Conservation (phyloP, 2,797 vertebrate genomes). For the Tachyglossus aculeatus region DNA sequence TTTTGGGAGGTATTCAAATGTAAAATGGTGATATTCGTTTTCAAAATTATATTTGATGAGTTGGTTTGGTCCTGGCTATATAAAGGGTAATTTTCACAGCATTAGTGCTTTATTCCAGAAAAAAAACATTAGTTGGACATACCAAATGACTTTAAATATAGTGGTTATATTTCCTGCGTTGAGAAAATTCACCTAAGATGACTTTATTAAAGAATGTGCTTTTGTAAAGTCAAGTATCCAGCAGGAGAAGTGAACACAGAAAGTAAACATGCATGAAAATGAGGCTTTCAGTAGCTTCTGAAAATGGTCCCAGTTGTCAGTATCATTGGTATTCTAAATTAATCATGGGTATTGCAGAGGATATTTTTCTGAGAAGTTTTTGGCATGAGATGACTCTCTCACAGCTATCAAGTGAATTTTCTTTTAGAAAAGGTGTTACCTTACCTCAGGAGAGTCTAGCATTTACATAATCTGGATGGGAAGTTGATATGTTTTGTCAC, state of each 20-base stretch:
- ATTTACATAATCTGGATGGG: neutral
- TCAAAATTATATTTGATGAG: slow-evolving; percentile 74
- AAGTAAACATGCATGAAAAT: neutral
- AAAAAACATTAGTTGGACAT: too few relatives aligned
- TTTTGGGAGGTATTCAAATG: slow-evolving; percentile 75
- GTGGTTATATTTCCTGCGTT: too few relatives aligned
- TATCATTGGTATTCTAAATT: neutral
- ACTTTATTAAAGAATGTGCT: neutral
- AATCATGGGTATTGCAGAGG: neutral
- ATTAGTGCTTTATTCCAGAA: slow-evolving; percentile 24
- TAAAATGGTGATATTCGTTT: slow-evolving; percentile 71
- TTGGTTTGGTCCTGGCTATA: slow-evolving; percentile 72
- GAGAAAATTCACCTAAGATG: neutral
- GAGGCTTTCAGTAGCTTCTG: neutral
- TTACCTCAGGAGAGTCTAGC: neutral
- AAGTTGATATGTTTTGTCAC: neutral
- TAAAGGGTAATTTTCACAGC: slow-evolving; percentile 59
- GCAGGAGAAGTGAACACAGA: neutral
- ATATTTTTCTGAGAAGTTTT: neutral
- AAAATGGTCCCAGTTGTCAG: neutral
- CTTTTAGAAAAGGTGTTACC: neutral
- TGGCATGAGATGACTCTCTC: neutral
- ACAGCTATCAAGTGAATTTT: neutral
- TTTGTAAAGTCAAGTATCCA: neutral
- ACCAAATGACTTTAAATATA: too few relatives aligned